Evolutionary conservation across 2,888 invertebrate genomes (phyloP).

Genomic region (Autographa pulchrina): DNA sequence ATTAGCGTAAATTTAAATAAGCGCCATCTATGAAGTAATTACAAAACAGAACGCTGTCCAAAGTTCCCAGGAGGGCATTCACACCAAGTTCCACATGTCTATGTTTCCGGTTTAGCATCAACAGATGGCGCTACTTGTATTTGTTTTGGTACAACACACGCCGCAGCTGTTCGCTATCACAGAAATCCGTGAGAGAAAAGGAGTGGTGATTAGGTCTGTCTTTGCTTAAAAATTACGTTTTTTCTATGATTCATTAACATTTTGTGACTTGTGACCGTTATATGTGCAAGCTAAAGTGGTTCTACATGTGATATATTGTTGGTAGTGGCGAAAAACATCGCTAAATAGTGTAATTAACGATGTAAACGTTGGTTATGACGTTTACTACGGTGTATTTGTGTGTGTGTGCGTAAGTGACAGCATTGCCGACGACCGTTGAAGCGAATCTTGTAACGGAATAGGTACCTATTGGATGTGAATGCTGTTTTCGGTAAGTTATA

Average conservation of each 20-base stretch:
- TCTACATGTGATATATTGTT: constrained; percentile 78
- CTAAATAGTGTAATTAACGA: constrained; percentile 82
- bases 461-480: constrained; percentile 73
- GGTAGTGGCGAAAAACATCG: constrained; percentile 75
- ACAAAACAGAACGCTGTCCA: constrained; percentile 8
- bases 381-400: constrained; percentile 83
- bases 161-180: constrained; percentile 89
- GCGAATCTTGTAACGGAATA: constrained; percentile 88
- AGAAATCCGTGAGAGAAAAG: constrained; percentile 88
- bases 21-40: constrained; percentile 63
- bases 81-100: constrained; percentile 39
- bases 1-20: constrained; percentile 1
- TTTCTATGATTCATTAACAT: constrained; percentile 82
- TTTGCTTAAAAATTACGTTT: constrained; percentile 84
- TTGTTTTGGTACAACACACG: constrained; percentile 87
- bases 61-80: constrained; percentile 53
- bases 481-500: constrained; percentile 81
- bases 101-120: constrained; percentile 5
- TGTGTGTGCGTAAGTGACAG: constrained; percentile 84
- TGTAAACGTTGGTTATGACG: constrained; percentile 88
- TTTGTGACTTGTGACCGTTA: constrained; percentile 72
- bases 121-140: constrained; percentile 80
- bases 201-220: constrained; percentile 88
- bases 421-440: constrained; percentile 85
- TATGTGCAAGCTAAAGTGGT: constrained; percentile 76